A percentile compares a stretch with the other conserved stretches of the same genome.
Conservation (phyloP, 2,888 invertebrate species). For the Drosophila paramelanica region DNA sequence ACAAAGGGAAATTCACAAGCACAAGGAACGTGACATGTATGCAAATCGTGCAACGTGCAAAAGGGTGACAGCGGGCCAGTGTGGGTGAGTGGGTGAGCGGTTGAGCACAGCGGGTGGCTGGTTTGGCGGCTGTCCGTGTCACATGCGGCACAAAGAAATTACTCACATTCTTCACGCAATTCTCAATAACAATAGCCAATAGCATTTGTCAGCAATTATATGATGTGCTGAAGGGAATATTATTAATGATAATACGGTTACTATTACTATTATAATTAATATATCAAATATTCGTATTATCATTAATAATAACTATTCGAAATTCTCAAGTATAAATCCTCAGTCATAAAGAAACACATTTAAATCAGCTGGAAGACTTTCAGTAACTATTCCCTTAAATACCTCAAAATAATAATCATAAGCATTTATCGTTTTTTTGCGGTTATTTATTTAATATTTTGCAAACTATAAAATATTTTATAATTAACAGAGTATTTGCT, state of each 20-base stretch:
- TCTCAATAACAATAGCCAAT: constrained; percentile 11
- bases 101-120: not conserved
- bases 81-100: too few relatives aligned
- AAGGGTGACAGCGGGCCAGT: not conserved
- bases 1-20: constrained; percentile 43
- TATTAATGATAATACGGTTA: not conserved
- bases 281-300: too few relatives aligned
- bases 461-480: not conserved
- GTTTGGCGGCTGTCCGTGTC: constrained; percentile 30
- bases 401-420: too few relatives aligned
- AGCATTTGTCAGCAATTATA: constrained; percentile 1
- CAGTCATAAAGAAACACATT: too few relatives aligned
- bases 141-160: constrained; percentile 46
- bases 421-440: too few relatives aligned
- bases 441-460: too few relatives aligned
- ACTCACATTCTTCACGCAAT: constrained; percentile 29
- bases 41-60: constrained; percentile 62
- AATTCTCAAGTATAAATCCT: too few relatives aligned
- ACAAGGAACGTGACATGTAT: constrained; percentile 68
- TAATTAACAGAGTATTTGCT: not conserved
- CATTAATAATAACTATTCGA: too few relatives aligned
- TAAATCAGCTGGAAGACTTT: too few relatives aligned
- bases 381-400: too few relatives aligned
- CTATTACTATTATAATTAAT: not conserved
- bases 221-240: not conserved